These are phyloP conservation scores for Magallana angulata DNA, from an alignment of 1,140 invertebrate species.

Conservation along the genomic window DNA sequence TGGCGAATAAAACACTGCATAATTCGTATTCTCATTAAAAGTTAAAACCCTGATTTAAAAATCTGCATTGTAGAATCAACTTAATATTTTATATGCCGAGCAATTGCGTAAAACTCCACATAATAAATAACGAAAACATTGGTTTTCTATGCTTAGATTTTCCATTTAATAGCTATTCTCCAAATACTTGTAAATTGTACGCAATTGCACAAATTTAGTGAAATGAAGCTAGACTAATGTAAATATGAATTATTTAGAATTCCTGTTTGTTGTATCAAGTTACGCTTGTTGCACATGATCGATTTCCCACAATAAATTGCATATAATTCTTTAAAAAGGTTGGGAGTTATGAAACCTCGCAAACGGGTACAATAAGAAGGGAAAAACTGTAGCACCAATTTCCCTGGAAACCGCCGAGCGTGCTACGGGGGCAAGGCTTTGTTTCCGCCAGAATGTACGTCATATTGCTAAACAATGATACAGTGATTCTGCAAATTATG, in stretches of 20 bases:
- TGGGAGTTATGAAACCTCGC: constrained; percentile 6
- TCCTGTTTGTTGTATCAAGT: constrained; percentile 15
- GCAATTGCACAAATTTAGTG: neutral
- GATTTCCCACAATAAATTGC: constrained; percentile 31
- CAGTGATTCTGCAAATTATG: constrained; percentile 25
- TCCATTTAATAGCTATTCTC: no score
- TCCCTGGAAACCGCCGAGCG: neutral
- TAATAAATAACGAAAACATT: no score
- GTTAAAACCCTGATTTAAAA: no score
- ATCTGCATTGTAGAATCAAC: no score
- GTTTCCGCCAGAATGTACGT: constrained; percentile 7
- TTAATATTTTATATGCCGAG: no score
- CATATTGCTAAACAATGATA: neutral
- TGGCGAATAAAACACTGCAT: no score
- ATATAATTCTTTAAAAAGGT: neutral
- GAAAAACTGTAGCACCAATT: neutral
- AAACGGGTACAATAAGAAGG: neutral
- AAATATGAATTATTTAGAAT: constrained; percentile 28
- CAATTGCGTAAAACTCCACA: no score
- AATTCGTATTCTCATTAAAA: no score
- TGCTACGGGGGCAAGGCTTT: neutral
- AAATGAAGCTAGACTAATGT: constrained; percentile 32
- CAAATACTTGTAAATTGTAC: neutral
- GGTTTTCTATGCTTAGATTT: no score
- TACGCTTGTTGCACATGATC: constrained; percentile 18